Evolutionary conservation across 2,113 vertebrate species (phyloP).

Genomic region (Azemiops feae): DNA sequence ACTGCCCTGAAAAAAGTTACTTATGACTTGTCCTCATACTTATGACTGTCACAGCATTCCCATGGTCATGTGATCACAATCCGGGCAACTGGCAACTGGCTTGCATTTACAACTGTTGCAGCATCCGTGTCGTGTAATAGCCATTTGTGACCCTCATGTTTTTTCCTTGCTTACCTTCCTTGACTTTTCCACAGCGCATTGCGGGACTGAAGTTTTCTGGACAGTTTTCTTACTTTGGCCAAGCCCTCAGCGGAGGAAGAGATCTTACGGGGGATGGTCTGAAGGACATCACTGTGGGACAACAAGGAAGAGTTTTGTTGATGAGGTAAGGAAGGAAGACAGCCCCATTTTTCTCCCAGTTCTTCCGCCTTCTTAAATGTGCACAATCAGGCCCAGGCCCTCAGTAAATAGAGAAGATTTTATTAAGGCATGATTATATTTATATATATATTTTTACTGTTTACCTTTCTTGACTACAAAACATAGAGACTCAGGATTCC

Average conservation of each 20-base stretch:
- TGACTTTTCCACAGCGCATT: conserved; percentile 67
- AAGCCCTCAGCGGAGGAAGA: conserved; percentile 72
- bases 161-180: not conserved
- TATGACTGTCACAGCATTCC: too few species aligned
- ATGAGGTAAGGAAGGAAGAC: conserved; percentile 69
- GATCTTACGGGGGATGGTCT: conserved; percentile 78
- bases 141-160: not conserved
- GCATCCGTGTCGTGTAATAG: too few species aligned
- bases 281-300: conserved; percentile 75
- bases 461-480: not conserved
- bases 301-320: conserved; percentile 67
- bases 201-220: conserved; percentile 50
- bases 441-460: not conserved
- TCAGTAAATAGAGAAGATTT: not conserved
- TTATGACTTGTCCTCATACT: too few species aligned
- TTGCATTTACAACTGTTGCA: too few species aligned
- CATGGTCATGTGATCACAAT: too few species aligned
- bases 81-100: too few species aligned
- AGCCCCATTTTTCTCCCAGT: not conserved
- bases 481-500: not conserved
- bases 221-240: conserved; percentile 75
- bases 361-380: not conserved
- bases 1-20: too few species aligned
- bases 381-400: not conserved
- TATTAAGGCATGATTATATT: not conserved